These are phyloP conservation scores for Ephestia elutella DNA, from an alignment of 1,140 invertebrate species.

Conservation along the genomic window DNA sequence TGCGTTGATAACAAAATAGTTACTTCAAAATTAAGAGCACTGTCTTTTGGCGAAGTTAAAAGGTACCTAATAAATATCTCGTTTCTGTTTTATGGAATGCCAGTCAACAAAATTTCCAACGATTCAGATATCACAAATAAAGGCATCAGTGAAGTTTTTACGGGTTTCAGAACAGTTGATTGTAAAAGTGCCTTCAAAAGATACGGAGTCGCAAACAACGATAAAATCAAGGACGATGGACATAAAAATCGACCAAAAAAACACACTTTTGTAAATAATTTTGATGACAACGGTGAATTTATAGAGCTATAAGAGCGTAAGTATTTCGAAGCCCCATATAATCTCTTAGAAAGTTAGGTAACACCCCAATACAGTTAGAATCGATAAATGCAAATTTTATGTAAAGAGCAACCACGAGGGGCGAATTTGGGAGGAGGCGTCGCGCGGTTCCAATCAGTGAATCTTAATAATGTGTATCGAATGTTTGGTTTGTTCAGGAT, in stretches of 20 bases:
- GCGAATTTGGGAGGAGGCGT: constrained; percentile 36
- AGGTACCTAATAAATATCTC: too few species aligned
- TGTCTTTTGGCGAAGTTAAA: too few species aligned
- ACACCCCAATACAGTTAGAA: constrained; percentile 26
- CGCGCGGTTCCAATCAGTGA: constrained; percentile 40
- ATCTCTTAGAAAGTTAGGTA: constrained; percentile 49
- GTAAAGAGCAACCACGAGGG: constrained; percentile 44
- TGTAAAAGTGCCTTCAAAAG: not conserved
- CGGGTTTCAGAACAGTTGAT: not conserved
- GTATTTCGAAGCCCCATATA: constrained; percentile 35
- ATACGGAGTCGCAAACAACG: constrained; percentile 12
- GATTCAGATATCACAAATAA: not conserved
- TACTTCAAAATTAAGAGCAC: too few species aligned
- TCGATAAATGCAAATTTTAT: constrained; percentile 65
- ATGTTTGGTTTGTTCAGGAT: constrained; percentile 42
- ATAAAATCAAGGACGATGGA: constrained; percentile 12
- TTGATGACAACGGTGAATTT: constrained; percentile 22
- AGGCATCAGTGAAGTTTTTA: not conserved
- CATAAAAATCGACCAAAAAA: constrained; percentile 14
- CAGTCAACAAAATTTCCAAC: too few species aligned
- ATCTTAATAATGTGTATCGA: constrained; percentile 55
- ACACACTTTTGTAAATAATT: constrained; percentile 20
- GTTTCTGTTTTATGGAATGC: too few species aligned
- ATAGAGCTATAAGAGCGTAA: constrained; percentile 23
- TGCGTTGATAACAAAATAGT: too few species aligned